phyloP scores from a whole-genome alignment of 2,888 invertebrate genomes.

The Eurytoma adleriae region DNA sequence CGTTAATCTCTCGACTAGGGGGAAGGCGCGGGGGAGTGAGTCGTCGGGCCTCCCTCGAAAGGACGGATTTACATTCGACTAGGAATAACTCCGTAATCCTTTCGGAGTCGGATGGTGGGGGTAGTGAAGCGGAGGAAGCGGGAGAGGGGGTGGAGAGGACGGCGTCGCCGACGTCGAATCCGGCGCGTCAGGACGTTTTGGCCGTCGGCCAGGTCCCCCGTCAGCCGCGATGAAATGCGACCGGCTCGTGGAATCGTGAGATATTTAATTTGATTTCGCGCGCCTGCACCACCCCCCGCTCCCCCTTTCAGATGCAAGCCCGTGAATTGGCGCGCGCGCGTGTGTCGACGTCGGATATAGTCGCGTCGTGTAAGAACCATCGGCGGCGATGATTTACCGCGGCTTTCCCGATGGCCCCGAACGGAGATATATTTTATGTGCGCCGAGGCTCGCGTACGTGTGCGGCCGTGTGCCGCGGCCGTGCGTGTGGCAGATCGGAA shows the following conservation, averaged over 20 bases:
- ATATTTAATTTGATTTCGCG: conserved; percentile 67
- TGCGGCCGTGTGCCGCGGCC: background rate
- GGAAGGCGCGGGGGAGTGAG: background rate
- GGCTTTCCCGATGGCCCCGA: conserved; percentile 4
- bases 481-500: conserved; percentile 1
- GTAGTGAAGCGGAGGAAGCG: background rate
- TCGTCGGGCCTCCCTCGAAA: background rate
- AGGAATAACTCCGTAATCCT: conserved; percentile 53
- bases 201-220: conserved; percentile 29
- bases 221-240: conserved; percentile 56
- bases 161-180: background rate
- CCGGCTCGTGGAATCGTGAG: conserved; percentile 61
- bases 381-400: conserved; percentile 48
- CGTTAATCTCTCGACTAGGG: conserved; percentile 18
- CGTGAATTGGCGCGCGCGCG: background rate
- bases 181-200: conserved; percentile 36
- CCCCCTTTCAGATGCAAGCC: conserved; percentile 11
- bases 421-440: conserved; percentile 38
- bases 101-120: conserved; percentile 3
- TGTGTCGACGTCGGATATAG: conserved; percentile 8
- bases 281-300: background rate
- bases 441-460: background rate
- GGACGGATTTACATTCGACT: conserved; percentile 46
- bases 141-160: background rate
- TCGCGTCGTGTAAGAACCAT: conserved; percentile 36